phyloP scores from a whole-genome alignment of 2,113 vertebrate genomes.

The Agelaius tricolor region DNA sequence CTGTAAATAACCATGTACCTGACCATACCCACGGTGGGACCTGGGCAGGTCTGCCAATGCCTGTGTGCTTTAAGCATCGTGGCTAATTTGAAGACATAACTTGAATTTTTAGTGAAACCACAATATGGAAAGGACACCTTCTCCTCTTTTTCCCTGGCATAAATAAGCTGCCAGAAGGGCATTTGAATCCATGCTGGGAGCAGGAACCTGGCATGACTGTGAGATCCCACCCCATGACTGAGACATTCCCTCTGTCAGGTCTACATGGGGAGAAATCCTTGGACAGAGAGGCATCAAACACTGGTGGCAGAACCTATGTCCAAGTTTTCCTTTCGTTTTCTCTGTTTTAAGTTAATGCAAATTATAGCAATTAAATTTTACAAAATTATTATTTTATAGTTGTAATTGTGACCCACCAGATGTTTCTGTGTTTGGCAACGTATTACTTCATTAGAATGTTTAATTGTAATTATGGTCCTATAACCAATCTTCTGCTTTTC shows the following conservation, averaged over 20 bases:
- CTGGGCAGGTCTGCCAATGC: neutral
- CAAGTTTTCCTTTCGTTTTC: neutral
- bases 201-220: neutral
- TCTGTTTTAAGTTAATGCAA: neutral
- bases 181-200: neutral
- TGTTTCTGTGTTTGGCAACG: neutral
- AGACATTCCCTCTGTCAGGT: neutral
- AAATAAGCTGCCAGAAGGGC: neutral
- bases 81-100: neutral
- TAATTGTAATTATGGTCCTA: neutral
- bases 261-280: neutral
- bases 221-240: neutral
- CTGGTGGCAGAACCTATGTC: neutral
- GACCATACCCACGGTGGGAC: neutral
- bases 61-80: accelerated
- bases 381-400: neutral
- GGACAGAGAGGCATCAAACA: accelerated
- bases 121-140: neutral
- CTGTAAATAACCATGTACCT: neutral
- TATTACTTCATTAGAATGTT: neutral
- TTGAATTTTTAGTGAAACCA: neutral
- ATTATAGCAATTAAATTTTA: neutral
- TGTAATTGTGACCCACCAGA: neutral
- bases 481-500: neutral
- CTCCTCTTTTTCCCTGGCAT: neutral